phyloP scores from a whole-genome alignment of 2,888 invertebrate genomes.

The Notodonta dromedarius region DNA sequence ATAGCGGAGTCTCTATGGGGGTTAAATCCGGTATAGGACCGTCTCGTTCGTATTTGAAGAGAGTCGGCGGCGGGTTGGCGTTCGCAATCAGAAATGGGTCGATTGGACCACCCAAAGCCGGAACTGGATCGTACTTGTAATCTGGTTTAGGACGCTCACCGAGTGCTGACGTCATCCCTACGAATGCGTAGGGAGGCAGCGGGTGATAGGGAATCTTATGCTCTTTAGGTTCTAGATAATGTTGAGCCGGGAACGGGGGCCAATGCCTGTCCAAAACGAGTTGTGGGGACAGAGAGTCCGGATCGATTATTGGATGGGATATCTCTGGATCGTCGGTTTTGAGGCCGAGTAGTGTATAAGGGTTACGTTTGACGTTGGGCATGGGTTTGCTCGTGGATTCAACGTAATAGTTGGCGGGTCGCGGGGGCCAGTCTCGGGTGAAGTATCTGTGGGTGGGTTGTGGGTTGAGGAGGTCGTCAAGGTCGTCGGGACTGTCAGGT shows the following conservation, averaged over 20 bases:
- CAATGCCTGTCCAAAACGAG: slow-evolving; percentile 69
- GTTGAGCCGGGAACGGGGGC: slow-evolving; percentile 78
- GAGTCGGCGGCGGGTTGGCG: slow-evolving; percentile 64
- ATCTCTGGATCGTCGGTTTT: slow-evolving; percentile 66
- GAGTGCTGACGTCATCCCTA: slow-evolving; percentile 75
- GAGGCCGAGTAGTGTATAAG: slow-evolving; percentile 75
- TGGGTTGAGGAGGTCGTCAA: slow-evolving; percentile 60
- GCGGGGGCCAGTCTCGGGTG: slow-evolving; percentile 71
- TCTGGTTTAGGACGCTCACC: slow-evolving; percentile 71
- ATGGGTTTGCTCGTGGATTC: slow-evolving; percentile 66
- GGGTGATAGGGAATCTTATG: slow-evolving; percentile 68
- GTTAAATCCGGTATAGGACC: slow-evolving; percentile 74
- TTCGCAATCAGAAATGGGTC: slow-evolving; percentile 71
- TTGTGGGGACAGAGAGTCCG: slow-evolving; percentile 71
- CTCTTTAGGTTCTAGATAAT: slow-evolving; percentile 69
- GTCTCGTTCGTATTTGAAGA: slow-evolving; percentile 75
- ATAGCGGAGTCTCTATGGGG: slow-evolving; percentile 59
- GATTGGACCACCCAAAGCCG: slow-evolving; percentile 67
- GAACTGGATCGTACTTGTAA: slow-evolving; percentile 73
- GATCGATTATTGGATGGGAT: slow-evolving; percentile 64
- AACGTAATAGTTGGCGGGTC: slow-evolving; percentile 74
- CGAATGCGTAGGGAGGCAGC: slow-evolving; percentile 70
- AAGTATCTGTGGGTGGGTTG: slow-evolving; percentile 74
- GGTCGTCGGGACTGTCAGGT: slow-evolving; percentile 19
- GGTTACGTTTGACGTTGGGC: slow-evolving; percentile 56